phyloP scores from a whole-genome alignment of 2,797 vertebrate genomes.

The Anguilla marmorata region DNA sequence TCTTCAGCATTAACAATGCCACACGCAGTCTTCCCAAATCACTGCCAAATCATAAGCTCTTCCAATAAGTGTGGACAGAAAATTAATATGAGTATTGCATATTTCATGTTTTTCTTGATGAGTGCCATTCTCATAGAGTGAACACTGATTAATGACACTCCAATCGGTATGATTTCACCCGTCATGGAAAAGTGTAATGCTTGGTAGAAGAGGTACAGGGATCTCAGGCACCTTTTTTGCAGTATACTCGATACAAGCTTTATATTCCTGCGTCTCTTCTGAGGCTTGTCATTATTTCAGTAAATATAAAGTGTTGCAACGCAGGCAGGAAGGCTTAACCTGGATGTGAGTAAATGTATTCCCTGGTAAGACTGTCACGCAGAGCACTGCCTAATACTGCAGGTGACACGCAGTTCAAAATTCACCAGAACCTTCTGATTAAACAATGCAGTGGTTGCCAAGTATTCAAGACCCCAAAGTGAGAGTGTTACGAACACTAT shows the following conservation, averaged over 20 bases:
- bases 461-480: background rate
- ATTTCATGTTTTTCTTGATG: background rate
- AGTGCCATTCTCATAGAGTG: background rate
- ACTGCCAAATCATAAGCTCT: background rate
- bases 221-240: background rate
- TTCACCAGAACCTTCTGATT: background rate
- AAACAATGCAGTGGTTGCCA: background rate
- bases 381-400: background rate
- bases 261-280: background rate
- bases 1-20: background rate
- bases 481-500: background rate
- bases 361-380: background rate
- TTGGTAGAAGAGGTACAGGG: background rate
- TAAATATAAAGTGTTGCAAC: background rate
- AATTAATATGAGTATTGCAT: background rate
- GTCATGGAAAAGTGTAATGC: background rate
- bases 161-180: background rate
- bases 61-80: background rate
- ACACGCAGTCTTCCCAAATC: background rate
- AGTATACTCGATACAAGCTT: background rate
- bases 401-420: background rate
- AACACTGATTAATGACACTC: background rate
- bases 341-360: background rate
- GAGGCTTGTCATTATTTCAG: constrained; percentile 2
- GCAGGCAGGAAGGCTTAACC: background rate